These are phyloP conservation scores for Diabrotica undecimpunctata DNA, from an alignment of 1,140 invertebrate genomes.

Conservation along the genomic window DNA sequence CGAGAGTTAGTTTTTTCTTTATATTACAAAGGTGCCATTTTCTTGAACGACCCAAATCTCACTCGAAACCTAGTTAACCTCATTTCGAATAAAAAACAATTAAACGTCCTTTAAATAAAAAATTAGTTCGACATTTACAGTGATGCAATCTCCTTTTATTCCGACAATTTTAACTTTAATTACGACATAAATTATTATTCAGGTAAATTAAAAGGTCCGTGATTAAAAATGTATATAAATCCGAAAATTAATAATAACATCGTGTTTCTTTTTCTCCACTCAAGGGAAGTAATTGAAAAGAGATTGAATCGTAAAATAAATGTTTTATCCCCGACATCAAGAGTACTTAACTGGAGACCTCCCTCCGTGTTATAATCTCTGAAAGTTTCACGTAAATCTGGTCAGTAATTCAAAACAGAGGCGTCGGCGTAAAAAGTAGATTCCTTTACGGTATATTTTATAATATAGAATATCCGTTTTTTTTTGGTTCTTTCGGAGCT, in stretches of 20 bases:
- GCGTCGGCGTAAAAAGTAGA: too few relatives aligned
- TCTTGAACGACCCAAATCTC: too few relatives aligned
- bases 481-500: too few relatives aligned
- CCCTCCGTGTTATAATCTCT: conserved; percentile 14
- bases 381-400: conserved; percentile 15
- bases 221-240: background rate
- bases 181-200: background rate
- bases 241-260: background rate
- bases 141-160: background rate
- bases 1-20: too few relatives aligned
- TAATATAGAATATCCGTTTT: too few relatives aligned
- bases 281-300: background rate
- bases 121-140: too few relatives aligned
- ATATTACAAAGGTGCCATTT: too few relatives aligned
- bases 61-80: background rate
- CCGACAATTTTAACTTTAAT: background rate
- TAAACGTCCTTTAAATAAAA: background rate
- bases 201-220: background rate
- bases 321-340: conserved; percentile 5
- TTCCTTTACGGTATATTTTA: too few relatives aligned
- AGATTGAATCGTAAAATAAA: conserved; percentile 3
- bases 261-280: background rate
- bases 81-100: background rate
- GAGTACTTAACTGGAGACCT: conserved; percentile 5
- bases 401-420: conserved; percentile 3